Conservation (phyloP, 1,140 invertebrate species). For the Drosophila auraria region DNA sequence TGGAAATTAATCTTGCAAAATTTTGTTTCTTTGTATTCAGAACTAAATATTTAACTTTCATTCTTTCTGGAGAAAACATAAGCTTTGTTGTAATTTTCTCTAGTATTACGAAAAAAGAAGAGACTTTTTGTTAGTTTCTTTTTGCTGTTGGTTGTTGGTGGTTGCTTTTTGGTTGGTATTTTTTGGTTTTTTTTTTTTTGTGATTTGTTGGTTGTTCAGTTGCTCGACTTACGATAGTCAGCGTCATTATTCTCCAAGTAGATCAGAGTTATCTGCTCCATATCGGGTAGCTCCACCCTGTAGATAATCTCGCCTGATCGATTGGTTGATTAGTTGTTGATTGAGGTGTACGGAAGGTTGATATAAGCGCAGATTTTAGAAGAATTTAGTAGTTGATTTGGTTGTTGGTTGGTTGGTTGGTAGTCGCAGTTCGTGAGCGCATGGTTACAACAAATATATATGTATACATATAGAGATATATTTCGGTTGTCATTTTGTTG, state of each 20-base stretch:
- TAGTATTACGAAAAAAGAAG: constrained; percentile 45
- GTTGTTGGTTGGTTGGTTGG: constrained; percentile 33
- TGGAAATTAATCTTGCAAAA: constrained; percentile 47
- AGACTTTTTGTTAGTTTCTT: constrained; percentile 29
- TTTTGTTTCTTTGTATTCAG: constrained; percentile 39
- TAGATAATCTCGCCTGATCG: constrained; percentile 92
- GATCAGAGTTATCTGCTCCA: constrained; percentile 95
- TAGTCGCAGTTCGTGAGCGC: constrained; percentile 68
- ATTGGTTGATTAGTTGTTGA: constrained; percentile 60
- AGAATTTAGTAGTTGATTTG: constrained; percentile 64
- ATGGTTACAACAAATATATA: constrained; percentile 71
- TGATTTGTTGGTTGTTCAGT: constrained; percentile 81
- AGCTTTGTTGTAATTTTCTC: constrained; percentile 37
- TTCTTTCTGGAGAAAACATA: constrained; percentile 42
- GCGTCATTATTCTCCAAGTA: constrained; percentile 92
- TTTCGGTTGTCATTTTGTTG: constrained; percentile 42
- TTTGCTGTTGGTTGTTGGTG: constrained; percentile 57
- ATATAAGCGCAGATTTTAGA: constrained; percentile 57
- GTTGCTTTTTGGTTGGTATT: constrained; percentile 50
- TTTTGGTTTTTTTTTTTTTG: constrained; percentile 38
- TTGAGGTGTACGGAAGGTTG: constrained; percentile 42
- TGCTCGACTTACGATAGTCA: constrained; percentile 89
- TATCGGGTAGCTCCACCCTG: constrained; percentile 94
- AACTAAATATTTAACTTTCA: constrained; percentile 60
- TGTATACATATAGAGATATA: constrained; percentile 53